These are phyloP conservation scores for Peromyscus californicus DNA, from an alignment of 2,113 vertebrate species.

Conservation along the genomic window DNA sequence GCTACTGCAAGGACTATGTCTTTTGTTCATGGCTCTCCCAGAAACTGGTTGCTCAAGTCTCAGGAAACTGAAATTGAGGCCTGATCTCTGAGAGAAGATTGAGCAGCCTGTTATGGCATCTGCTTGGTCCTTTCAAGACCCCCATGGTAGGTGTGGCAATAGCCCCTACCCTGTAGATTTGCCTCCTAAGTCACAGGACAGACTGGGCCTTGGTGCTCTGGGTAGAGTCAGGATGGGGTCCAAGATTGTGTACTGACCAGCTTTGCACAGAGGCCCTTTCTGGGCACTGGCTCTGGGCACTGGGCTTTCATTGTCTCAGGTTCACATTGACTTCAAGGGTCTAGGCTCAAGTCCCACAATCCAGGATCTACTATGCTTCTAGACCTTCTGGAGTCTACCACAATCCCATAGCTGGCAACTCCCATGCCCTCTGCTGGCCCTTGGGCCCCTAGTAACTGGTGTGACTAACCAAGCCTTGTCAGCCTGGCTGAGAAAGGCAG, in stretches of 20 bases:
- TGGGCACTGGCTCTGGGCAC: background rate
- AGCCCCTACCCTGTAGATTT: too few species aligned
- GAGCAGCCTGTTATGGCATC: too few species aligned
- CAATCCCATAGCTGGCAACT: background rate
- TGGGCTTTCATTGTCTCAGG: background rate
- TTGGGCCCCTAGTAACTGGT: background rate
- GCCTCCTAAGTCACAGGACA: background rate
- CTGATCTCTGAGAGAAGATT: too few species aligned
- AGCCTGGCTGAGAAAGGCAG: background rate
- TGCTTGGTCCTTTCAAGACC: too few species aligned
- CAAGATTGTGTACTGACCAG: too few species aligned
- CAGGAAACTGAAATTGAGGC: too few species aligned
- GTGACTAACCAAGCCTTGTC: background rate
- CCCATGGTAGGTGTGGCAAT: too few species aligned
- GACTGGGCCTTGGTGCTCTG: background rate
- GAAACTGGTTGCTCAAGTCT: too few species aligned
- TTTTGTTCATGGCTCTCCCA: too few species aligned
- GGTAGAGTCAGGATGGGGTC: background rate
- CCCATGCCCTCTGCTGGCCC: background rate
- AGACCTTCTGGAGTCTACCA: background rate
- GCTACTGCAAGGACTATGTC: too few species aligned
- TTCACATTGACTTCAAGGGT: background rate
- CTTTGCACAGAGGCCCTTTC: background rate
- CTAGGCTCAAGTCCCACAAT: background rate
- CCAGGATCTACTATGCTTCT: background rate